phyloP scores from a whole-genome alignment of 2,888 invertebrate species.

The Belgica antarctica region DNA sequence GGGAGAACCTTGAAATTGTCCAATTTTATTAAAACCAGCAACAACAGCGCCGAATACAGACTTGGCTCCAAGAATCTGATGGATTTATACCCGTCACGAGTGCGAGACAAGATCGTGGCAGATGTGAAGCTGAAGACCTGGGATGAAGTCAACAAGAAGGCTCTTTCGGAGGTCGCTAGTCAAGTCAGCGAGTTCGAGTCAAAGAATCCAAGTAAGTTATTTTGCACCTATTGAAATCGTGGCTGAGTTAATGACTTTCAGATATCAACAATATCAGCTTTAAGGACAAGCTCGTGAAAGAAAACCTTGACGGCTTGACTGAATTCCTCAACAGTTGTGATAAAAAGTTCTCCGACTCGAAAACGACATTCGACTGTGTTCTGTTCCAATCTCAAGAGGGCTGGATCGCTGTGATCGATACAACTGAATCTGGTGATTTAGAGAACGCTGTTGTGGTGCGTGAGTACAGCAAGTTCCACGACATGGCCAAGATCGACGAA shows the following conservation, averaged over 20 bases:
- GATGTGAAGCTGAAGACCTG: constrained; percentile 78
- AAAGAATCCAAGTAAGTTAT: constrained; percentile 55
- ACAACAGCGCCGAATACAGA: constrained; percentile 80
- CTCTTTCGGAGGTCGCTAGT: constrained; percentile 74
- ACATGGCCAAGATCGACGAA: constrained; percentile 77
- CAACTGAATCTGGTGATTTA: constrained; percentile 66
- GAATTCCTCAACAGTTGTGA: constrained; percentile 80
- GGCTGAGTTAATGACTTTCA: not conserved
- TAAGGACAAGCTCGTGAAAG: constrained; percentile 78
- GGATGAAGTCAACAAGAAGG: constrained; percentile 78
- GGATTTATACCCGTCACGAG: constrained; percentile 80
- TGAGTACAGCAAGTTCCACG: constrained; percentile 75
- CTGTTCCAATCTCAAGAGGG: constrained; percentile 88
- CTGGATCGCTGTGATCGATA: constrained; percentile 63
- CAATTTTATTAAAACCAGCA: constrained; percentile 54
- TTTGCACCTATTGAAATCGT: not conserved
- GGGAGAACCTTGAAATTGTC: constrained; percentile 76
- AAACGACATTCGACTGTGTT: constrained; percentile 90
- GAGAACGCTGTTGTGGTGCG: constrained; percentile 73
- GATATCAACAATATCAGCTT: constrained; percentile 52
- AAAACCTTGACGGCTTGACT: constrained; percentile 82
- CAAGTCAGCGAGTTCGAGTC: constrained; percentile 74
- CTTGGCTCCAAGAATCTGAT: constrained; percentile 83
- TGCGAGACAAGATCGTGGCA: constrained; percentile 76
- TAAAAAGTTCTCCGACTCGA: constrained; percentile 82